Base-by-base conservation (phyloP, 2,888 invertebrate species). In the Syritta pipiens region DNA sequence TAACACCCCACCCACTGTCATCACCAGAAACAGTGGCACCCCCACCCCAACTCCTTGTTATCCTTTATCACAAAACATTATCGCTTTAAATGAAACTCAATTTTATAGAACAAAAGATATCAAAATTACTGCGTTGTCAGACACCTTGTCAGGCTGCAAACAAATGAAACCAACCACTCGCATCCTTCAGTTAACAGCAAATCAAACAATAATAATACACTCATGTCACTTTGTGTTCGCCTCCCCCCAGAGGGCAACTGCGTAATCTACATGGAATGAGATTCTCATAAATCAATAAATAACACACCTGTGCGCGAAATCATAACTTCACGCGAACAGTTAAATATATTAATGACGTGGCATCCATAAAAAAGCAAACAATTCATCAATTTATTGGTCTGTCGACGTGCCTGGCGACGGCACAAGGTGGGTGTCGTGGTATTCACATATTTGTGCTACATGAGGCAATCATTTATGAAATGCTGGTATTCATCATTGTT, bases 261-360 rank as follows among this genome's bases (percentile, higher is more conserved):
- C n/a, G n/a, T n/a, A n/a, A n/a, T n/a, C n/a, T n/a, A n/a, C n/a
- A n/a, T n/a, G n/a, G n/a, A n/a, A n/a, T n/a, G n/a, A n/a, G n/a
- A n/a, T n/a, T n/a, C n/a, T n/a, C 51, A 14, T 51, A 51, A 35
- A 35, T 51, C 51, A 51, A 22, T 35, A 35, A 1, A 20, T 35
- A 35, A 12, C 35, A 7, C 51, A 35, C 51, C 51, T 51, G 51
- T 30, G 14, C 35, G 51, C 22, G 4, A 24, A 51, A 24, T 51
- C 19, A 32, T 51, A 51, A 51, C 35, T 51, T 51, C 22, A 12
- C 35, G 35, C 35, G 9, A 35, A 22, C 35, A 35, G 32, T 51
- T 51, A 12, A 51, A 51, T 22, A 22, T 20, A 30, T 10, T 30
- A 40, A 14, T 14, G 12, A 1, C 35, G 17, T 17, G 2, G 2